phyloP scores from a whole-genome alignment of 2,888 invertebrate species.

The Dione juno region DNA sequence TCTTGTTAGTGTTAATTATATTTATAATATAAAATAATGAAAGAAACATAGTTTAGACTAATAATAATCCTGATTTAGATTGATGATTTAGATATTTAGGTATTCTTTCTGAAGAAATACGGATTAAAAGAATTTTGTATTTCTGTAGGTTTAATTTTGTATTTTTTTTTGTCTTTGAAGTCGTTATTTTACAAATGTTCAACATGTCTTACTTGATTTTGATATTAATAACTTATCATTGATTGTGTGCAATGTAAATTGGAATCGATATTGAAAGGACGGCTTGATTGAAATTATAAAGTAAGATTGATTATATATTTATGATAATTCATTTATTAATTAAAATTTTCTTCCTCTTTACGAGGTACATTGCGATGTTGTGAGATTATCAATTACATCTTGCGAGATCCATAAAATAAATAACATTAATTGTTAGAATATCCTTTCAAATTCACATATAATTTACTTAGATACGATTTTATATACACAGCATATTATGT shows the following conservation, averaged over 20 bases:
- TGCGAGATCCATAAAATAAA: conserved; percentile 8
- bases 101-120: not conserved
- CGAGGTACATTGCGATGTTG: not conserved
- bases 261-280: conserved; percentile 17
- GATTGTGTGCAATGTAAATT: conserved; percentile 42
- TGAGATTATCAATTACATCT: conserved; percentile 19
- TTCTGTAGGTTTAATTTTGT: too few species aligned
- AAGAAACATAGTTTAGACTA: not conserved
- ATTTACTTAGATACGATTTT: not conserved
- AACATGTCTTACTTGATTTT: not conserved
- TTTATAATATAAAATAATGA: not conserved
- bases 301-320: conserved; percentile 29
- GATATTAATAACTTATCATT: not conserved
- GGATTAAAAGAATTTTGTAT: not conserved
- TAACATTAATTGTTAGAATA: not conserved
- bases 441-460: not conserved
- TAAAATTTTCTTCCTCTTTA: conserved; percentile 16
- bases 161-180: too few species aligned
- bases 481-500: not conserved
- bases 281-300: conserved; percentile 24
- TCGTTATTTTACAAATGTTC: not conserved
- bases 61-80: not conserved
- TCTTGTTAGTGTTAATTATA: not conserved
- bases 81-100: too few species aligned
- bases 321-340: conserved; percentile 18